phyloP scores from a whole-genome alignment of 2,888 invertebrate genomes.

The Tupiocoris notatus region DNA sequence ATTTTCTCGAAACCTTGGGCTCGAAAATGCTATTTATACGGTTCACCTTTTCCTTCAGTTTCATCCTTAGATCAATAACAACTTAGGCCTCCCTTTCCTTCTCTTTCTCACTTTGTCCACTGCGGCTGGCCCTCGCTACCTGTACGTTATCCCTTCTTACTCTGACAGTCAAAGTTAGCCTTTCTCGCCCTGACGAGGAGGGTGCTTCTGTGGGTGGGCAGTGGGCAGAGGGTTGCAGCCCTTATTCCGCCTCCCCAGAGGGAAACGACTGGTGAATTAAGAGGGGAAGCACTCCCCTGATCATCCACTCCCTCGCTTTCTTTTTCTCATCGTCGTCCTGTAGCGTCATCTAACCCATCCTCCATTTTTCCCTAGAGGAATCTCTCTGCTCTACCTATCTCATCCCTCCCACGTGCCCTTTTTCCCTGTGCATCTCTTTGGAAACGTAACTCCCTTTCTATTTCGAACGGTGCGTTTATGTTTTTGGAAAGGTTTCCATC shows the following conservation, averaged over 20 bases:
- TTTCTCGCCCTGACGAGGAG: no score
- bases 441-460: not conserved
- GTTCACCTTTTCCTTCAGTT: no score
- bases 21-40: no score
- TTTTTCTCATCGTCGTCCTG: no score
- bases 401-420: not conserved
- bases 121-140: not conserved
- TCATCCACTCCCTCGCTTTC: not conserved
- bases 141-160: not conserved
- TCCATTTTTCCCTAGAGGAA: not conserved
- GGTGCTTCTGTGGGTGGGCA: not conserved
- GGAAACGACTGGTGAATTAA: not conserved
- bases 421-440: not conserved
- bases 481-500: not conserved
- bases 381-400: not conserved
- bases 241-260: not conserved
- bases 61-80: not conserved
- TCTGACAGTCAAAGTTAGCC: no score
- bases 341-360: not conserved
- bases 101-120: not conserved
- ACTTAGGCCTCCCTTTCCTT: not conserved
- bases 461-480: not conserved
- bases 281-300: not conserved
- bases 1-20: no score
- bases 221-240: not conserved